These are phyloP conservation scores for Aramus guarauna DNA, from an alignment of 2,113 vertebrate genomes.

Conservation along the genomic window DNA sequence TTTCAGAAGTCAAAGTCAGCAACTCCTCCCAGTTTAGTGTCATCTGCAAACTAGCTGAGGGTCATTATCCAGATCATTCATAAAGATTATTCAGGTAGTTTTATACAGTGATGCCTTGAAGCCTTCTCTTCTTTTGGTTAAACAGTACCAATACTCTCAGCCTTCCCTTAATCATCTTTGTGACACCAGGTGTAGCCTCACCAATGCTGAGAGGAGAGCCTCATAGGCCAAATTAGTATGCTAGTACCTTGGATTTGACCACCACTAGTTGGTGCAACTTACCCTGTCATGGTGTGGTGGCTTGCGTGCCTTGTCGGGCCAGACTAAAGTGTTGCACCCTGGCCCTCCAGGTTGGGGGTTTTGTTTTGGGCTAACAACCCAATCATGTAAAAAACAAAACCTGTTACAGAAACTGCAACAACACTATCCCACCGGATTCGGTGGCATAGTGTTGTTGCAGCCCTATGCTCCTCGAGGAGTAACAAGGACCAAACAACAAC, in stretches of 20 bases:
- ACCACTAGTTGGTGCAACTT: too few relatives aligned
- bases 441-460: too few relatives aligned
- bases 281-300: too few relatives aligned
- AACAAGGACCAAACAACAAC: too few relatives aligned
- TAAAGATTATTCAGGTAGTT: background rate
- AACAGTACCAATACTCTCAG: background rate
- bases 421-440: too few relatives aligned
- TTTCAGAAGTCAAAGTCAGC: background rate
- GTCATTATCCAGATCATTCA: background rate
- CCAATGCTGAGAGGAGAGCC: background rate
- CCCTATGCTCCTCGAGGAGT: too few relatives aligned
- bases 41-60: background rate
- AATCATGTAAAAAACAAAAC: too few relatives aligned
- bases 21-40: background rate
- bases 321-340: too few relatives aligned
- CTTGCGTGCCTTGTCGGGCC: too few relatives aligned
- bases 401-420: too few relatives aligned
- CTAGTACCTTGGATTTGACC: background rate
- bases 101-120: fast-evolving
- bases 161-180: background rate
- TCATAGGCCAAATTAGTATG: background rate
- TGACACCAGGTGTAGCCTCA: background rate
- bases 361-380: too few relatives aligned
- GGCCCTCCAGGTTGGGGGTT: too few relatives aligned
- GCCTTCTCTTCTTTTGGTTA: background rate